Base-by-base conservation (phyloP, 2,113 vertebrate species). In the Hypomesus transpacificus region DNA sequence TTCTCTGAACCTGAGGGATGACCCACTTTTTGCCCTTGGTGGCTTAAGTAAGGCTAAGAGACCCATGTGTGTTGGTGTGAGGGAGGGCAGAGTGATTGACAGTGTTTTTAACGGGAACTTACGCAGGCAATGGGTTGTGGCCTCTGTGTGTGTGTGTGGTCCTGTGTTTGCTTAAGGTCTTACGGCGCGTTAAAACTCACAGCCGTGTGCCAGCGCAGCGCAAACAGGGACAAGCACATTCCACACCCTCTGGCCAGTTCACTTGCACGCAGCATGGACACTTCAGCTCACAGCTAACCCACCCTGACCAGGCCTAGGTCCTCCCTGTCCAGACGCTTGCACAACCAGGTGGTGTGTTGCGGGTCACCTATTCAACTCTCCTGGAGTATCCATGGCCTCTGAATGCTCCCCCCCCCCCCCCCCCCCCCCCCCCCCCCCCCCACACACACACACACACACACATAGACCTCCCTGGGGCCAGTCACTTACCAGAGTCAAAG, bases 401-500 rank as follows among this genome's bases (percentile, higher is more conserved):
- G 4, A 5, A 31, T 14, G 18, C 66, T 14, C 3, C 31, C 14
- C 21, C 20, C 14, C 34, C 5, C 31, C 16, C n/a, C n/a, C n/a
- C n/a, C n/a, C n/a, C n/a, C n/a, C 9, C 7, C 39, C 9, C 39
- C 7, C 9, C 9, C 7, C 39, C 9, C 39, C 7, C 9, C 39
- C 39, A 46, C 39, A 46, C 1, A n/a, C n/a, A n/a, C n/a, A n/a
- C n/a, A n/a, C n/a, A n/a, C n/a, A n/a, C n/a, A n/a, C n/a, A n/a
- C n/a, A n/a, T n/a, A n/a, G n/a, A 46, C 39, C 39, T 1, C 7
- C 39, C 11, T 59, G 11, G 22, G 26, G 28, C 16, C 24, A 73
- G 54, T 0, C 14, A 81, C 95, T 90, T 75, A 97, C 96, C 96
- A 90, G 96, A 98, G 85, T 98, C 96, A 3, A 97, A 94, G 92